Evolutionary conservation across 1,140 invertebrate genomes (phyloP).

Genomic region (Hydropsyche tenuis): DNA sequence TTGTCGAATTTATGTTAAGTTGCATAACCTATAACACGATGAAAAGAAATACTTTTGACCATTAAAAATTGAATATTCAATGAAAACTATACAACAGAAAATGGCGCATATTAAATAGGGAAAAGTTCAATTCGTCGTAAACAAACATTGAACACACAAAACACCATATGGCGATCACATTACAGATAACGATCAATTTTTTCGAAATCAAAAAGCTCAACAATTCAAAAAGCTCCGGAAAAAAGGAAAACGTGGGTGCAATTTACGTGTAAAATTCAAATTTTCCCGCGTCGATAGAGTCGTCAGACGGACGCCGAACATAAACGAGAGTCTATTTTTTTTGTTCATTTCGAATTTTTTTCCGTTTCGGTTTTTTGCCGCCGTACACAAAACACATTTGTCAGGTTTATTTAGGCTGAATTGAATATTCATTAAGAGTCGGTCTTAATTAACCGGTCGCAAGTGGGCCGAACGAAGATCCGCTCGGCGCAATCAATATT

Average conservation of each 20-base stretch:
- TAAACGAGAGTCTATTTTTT: constrained; percentile 8
- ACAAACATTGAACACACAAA: no score
- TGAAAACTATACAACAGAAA: no score
- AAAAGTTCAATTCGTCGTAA: no score
- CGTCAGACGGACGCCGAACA: constrained; percentile 5
- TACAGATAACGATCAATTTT: no score
- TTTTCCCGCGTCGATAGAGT: background rate
- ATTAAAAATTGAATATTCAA: no score
- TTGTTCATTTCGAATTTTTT: background rate
- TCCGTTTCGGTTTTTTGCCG: background rate
- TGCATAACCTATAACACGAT: no score
- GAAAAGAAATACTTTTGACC: no score
- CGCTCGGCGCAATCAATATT: constrained; percentile 10
- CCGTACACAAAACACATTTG: constrained; percentile 25
- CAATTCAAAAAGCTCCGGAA: background rate
- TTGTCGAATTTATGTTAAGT: no score
- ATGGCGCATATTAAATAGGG: no score
- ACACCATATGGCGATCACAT: no score
- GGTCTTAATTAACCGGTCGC: constrained; percentile 35
- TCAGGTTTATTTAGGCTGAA: constrained; percentile 31
- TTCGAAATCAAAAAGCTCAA: background rate
- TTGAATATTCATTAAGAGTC: constrained; percentile 35
- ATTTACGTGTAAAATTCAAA: no score
- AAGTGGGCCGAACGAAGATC: constrained; percentile 26
- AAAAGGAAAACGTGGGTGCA: background rate